Evolutionary conservation across 2,113 vertebrate species (phyloP), one percentile per base, ranked within the genome.

Genomic region (Paedocypris sp.): DNA sequence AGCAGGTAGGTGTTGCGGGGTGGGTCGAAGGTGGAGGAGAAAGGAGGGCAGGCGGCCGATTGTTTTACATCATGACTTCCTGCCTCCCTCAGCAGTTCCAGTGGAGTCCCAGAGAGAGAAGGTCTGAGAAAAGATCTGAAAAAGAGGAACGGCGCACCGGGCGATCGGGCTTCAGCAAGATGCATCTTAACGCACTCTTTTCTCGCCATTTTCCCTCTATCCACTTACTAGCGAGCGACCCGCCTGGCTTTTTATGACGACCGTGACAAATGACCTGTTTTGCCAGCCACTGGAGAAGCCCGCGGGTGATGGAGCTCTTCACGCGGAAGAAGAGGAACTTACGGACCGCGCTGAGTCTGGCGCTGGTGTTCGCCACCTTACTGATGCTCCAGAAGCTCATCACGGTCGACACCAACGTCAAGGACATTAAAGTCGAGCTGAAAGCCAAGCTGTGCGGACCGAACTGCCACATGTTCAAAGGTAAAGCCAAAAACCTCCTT

Each of bases 381-480:
- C 70, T 88, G 6, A 84, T 87, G 73, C 75, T 89, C 53, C 84
- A 86, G 35, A 84, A 76, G 54, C 70, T 87, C n/a, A 84, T 74
- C 43, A 16, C 81, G 20, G 65, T 76, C 7, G 85, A 86, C 10
- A 66, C 62, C 46, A 57, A 54, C 10, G 22, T 46, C 4, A 85
- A 80, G 63, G 73, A 77, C 13, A 6, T 16, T 12, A 70, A 26
- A 1, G n/a, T 63, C 29, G 73, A 60, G 3, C 3, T 64, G 0
- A 80, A 78, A 50, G 65, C 25, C 1, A 9, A 11, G 12, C 79
- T 76, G 79, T 79, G 80, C 35, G 70, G 66, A 2, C 39, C 70
- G 1, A 67, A 78, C 0, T 83, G 79, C 29, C 61, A 71, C 15
- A 56, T 66, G 1, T 61, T 60, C 4, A 77, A 75, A 32, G 66